Conservation (phyloP, 2,797 vertebrate species). For the Podarcis lilfordi region DNA sequence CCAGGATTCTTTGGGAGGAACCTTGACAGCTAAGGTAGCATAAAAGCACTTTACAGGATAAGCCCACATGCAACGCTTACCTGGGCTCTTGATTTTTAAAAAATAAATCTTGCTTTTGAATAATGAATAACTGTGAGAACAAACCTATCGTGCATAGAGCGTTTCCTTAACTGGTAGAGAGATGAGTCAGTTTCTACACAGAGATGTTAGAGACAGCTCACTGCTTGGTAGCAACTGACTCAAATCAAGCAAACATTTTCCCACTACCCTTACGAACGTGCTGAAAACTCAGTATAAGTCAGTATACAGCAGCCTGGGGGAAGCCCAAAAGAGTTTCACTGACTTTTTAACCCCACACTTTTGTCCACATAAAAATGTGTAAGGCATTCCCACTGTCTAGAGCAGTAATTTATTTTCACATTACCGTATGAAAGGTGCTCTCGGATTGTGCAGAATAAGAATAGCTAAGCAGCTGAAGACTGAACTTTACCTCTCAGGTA, state of each 20-base stretch:
- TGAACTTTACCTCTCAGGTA: constrained; percentile 3
- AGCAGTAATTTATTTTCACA: background rate
- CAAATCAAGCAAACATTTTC: constrained; percentile 35
- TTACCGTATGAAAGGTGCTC: background rate
- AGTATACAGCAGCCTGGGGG: background rate
- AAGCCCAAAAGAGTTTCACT: background rate
- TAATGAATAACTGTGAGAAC: background rate
- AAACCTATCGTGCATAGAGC: constrained; percentile 50
- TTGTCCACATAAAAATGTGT: background rate
- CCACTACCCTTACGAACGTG: background rate
- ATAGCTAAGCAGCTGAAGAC: background rate
- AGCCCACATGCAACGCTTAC: too few relatives aligned
- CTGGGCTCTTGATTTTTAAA: background rate
- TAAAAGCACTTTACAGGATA: too few relatives aligned
- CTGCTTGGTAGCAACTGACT: constrained; percentile 45
- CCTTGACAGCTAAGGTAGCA: too few relatives aligned
- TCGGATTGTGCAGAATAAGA: background rate
- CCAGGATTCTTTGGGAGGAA: too few relatives aligned
- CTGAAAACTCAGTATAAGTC: background rate
- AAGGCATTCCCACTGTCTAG: background rate
- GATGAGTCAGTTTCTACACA: constrained; percentile 41
- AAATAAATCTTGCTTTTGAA: background rate
- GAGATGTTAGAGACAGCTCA: background rate
- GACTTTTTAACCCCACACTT: background rate
- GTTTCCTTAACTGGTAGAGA: background rate